These are phyloP conservation scores for Ramphastos sulfuratus DNA, from an alignment of 2,113 vertebrate genomes.

Conservation along the genomic window DNA sequence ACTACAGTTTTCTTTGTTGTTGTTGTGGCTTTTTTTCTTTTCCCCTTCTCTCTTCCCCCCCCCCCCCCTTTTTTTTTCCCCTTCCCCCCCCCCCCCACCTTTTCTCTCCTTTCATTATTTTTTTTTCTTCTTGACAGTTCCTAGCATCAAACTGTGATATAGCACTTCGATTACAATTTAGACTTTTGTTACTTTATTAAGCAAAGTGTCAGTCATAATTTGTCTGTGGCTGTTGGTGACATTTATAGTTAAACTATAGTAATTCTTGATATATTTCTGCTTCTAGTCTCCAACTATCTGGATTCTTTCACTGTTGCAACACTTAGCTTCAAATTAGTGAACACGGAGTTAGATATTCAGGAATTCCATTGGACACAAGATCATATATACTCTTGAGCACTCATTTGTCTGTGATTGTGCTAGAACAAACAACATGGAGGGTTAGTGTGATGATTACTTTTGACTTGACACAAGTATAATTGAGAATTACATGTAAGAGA, in stretches of 20 bases:
- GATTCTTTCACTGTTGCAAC: background rate
- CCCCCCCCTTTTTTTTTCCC: background rate
- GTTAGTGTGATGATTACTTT: background rate
- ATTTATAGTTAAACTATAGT: background rate
- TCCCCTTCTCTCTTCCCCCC: background rate
- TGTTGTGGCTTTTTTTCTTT: background rate
- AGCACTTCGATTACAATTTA: constrained; percentile 1
- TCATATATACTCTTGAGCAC: background rate
- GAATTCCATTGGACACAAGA: background rate
- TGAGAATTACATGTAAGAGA: background rate
- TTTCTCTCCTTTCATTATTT: background rate
- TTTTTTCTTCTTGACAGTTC: background rate
- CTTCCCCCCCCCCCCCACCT: background rate
- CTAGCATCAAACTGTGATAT: background rate
- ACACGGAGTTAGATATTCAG: background rate
- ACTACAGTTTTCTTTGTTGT: background rate
- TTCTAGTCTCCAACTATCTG: background rate
- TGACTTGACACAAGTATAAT: background rate
- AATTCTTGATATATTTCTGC: background rate
- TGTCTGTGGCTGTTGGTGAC: background rate
- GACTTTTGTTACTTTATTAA: constrained; percentile 1
- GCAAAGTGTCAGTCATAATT: constrained; percentile 4
- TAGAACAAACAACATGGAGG: background rate
- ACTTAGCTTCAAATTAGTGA: background rate
- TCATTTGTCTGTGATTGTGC: background rate